These are phyloP conservation scores for Antigone vipio DNA, from an alignment of 2,113 vertebrate species.

Conservation along the genomic window DNA sequence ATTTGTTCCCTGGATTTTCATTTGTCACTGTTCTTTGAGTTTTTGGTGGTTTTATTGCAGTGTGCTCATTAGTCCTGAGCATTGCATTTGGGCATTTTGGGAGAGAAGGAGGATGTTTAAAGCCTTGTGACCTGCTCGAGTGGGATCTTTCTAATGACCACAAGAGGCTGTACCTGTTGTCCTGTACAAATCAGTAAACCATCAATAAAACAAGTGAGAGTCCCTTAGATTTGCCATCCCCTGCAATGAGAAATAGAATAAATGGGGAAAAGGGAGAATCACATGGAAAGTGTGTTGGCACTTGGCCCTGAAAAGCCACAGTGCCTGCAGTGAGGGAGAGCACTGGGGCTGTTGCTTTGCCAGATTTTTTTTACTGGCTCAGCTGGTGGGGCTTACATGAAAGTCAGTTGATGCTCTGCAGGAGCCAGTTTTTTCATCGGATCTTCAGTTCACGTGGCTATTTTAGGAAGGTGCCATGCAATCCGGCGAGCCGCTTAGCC, in stretches of 20 bases:
- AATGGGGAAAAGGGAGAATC: not conserved
- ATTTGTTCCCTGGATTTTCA: not conserved
- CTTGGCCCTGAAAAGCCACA: not conserved
- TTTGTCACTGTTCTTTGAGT: not conserved
- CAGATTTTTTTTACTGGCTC: conserved; percentile 37
- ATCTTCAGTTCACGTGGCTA: conserved; percentile 2
- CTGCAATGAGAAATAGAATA: not conserved
- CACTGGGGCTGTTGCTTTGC: conserved; percentile 13
- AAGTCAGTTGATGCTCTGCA: conserved; percentile 47
- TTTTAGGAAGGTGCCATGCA: conserved; percentile 51
- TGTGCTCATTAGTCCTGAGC: not conserved
- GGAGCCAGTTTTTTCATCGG: not conserved
- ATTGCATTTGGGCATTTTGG: not conserved
- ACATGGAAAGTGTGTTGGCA: not conserved
- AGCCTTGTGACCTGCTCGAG: fast-evolving
- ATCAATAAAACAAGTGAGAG: not conserved
- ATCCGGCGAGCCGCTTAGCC: not conserved
- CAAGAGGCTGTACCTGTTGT: not conserved
- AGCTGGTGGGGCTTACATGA: conserved; percentile 28
- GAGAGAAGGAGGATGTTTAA: not conserved
- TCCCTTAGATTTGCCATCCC: not conserved
- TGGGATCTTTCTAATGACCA: not conserved
- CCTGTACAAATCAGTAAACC: not conserved
- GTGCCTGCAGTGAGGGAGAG: not conserved
- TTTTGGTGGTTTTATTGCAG: not conserved